Base-by-base conservation (phyloP, 2,113 vertebrate genomes). In the Microcebus griseorufus region DNA sequence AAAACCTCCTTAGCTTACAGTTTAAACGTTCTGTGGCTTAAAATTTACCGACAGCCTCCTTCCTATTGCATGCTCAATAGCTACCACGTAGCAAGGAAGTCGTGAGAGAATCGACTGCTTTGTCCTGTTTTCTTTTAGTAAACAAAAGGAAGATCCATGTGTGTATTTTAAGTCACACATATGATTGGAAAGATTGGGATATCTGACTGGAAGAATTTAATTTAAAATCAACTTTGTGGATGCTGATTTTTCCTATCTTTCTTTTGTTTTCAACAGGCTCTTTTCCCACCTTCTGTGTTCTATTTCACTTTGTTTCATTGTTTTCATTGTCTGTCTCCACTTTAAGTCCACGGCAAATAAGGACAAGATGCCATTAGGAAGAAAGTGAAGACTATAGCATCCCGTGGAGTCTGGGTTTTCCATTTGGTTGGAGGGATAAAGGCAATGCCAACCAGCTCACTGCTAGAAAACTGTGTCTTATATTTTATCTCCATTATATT, bases 1-100 rank as follows among this genome's bases (percentile, higher is more conserved):
- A 42, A 88, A 96, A 96, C 9, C 9, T 29, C 14, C 39, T 78
- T 51, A 73, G 58, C 48, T 83, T 76, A 14, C 25, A 69, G 62
- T 58, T 94, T 73, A 90, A 64, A 16, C 70, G 39, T 62, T 80
- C 39, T 88, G 89, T 80, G 58, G 82, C 55, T 96, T 94, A 80
- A 91, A 85, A 45, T 65, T 83, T 84, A 76, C 42, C 37, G 17
- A 88, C 97, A 65, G 7, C 42, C 73, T 96, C 42, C 45, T 88
- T 82, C 27, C 6, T 42, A 79, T 11, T 17, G n/a, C n/a, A 32
- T 27, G 4, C 20, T 25, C 29, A 78, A 18, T 82, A 91, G 27
- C 58, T 14, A 65, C 14, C 29, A 32, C 79, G 80, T 27, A 75
- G 53, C n/a, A 55, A 23, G 79, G 60, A 65, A 58, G 51, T 86